These are phyloP conservation scores for Brachionus calyciflorus DNA, from an alignment of 1,140 invertebrate genomes.

Conservation along the genomic window DNA sequence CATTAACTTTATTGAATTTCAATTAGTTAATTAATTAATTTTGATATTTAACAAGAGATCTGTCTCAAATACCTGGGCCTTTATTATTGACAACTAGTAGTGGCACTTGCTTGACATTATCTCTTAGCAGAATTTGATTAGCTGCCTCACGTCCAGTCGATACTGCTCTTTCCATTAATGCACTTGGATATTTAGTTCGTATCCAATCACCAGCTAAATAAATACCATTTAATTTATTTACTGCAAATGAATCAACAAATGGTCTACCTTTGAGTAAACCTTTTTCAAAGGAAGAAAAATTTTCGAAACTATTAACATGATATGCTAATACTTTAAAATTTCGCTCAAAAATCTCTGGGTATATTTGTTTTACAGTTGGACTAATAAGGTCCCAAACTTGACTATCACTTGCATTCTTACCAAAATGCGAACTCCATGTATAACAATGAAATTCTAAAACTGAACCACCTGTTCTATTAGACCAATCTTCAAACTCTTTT, in stretches of 20 bases:
- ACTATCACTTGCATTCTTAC: constrained; percentile 24
- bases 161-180: constrained; percentile 48
- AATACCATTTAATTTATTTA: background rate
- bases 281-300: constrained; percentile 45
- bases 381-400: constrained; percentile 45
- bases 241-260: background rate
- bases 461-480: constrained; percentile 46
- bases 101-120: constrained; percentile 46
- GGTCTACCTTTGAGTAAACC: constrained; percentile 32
- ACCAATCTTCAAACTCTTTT: constrained; percentile 47
- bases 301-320: constrained; percentile 46
- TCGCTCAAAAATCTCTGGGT: constrained; percentile 47
- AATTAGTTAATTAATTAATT: no score
- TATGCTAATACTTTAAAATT: constrained; percentile 44
- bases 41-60: no score
- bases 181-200: constrained; percentile 45
- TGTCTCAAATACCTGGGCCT: constrained; percentile 6
- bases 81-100: constrained; percentile 34
- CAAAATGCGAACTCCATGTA: constrained; percentile 30
- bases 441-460: constrained; percentile 48
- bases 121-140: constrained; percentile 45
- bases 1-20: no score
- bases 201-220: constrained; percentile 48
- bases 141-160: constrained; percentile 48
- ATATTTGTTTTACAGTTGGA: constrained; percentile 45